phyloP scores from a whole-genome alignment of 2,113 vertebrate genomes.

The Colius striatus region DNA sequence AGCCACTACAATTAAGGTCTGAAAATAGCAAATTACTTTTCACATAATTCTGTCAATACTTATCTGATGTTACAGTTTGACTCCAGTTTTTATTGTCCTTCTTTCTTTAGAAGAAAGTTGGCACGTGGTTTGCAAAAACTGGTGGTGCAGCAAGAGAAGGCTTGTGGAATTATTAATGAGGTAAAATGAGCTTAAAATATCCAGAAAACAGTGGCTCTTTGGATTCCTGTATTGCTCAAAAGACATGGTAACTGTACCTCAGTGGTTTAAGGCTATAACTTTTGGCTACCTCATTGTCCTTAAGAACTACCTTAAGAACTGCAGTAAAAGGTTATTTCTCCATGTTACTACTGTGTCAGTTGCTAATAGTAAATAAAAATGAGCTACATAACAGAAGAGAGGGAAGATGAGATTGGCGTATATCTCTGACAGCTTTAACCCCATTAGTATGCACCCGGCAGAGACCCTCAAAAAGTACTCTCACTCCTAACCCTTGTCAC shows the following conservation, averaged over 20 bases:
- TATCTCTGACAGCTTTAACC: not conserved
- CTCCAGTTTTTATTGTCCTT: not conserved
- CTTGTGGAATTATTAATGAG: not conserved
- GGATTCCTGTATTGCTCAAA: not conserved
- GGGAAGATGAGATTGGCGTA: not conserved
- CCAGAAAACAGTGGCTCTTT: not conserved
- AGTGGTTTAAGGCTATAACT: not conserved
- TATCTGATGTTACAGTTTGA: not conserved
- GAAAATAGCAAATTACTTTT: not conserved
- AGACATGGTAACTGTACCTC: not conserved
- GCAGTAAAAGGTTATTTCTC: not conserved
- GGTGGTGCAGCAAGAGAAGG: not conserved
- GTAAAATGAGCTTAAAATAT: not conserved
- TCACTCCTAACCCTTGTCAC: not conserved
- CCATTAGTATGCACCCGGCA: not conserved
- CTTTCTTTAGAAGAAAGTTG: not conserved
- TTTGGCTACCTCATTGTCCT: not conserved
- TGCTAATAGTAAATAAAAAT: not conserved
- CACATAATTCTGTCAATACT: not conserved
- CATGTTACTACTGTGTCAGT: not conserved
- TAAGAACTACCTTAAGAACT: not conserved
- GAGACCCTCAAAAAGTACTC: not conserved
- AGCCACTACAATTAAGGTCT: not conserved
- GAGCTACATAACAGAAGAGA: fast-evolving
- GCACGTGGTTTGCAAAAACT: not conserved